A percentile compares a stretch with the other conserved stretches of the same genome.
Evolutionary conservation across 2,113 vertebrate species (phyloP).

Genomic region (Tapirus terrestris): DNA sequence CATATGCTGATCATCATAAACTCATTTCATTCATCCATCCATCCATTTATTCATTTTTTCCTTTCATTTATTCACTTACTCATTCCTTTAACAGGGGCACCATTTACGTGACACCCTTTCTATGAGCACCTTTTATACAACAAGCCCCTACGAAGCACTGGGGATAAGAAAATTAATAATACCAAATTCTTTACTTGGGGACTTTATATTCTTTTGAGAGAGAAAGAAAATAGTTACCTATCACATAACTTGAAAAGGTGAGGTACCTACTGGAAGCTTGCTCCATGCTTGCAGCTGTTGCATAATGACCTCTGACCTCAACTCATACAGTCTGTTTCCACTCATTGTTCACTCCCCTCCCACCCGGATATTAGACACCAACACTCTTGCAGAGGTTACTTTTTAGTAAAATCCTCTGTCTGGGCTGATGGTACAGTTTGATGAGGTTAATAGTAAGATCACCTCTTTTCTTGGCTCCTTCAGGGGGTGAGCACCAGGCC

Average conservation of each 20-base stretch:
- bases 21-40: neutral
- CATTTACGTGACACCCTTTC: neutral
- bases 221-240: slow-evolving; percentile 16
- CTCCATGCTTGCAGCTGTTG: neutral
- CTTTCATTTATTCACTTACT: neutral
- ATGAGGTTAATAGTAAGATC: neutral
- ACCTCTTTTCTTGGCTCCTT: neutral
- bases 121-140: neutral
- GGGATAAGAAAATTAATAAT: slow-evolving; percentile 9
- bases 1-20: neutral
- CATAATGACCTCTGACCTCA: neutral
- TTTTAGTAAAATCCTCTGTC: slow-evolving; percentile 18
- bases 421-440: neutral
- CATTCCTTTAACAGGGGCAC: neutral
- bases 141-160: neutral
- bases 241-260: neutral
- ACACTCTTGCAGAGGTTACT: neutral
- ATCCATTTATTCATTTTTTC: neutral
- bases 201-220: neutral
- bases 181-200: neutral
- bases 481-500: neutral
- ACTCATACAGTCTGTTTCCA: neutral
- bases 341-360: neutral
- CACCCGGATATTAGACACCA: neutral
- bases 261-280: neutral